These are phyloP conservation scores for Calameuta filiformis DNA, from an alignment of 2,888 invertebrate species.

Conservation along the genomic window DNA sequence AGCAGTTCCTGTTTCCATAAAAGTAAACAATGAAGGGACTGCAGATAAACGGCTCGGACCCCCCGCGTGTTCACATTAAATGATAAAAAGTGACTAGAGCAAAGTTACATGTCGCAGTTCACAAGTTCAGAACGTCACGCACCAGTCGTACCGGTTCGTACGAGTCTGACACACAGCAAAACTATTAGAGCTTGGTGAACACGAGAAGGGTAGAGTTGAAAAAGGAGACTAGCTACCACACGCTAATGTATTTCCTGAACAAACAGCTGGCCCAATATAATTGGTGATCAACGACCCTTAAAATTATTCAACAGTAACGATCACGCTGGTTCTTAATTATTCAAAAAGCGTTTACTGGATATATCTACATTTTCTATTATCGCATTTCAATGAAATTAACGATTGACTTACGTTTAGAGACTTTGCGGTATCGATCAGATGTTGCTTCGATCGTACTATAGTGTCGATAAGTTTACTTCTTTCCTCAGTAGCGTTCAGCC, in stretches of 20 bases:
- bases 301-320: background rate
- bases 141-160: conserved; percentile 41
- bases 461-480: conserved; percentile 82
- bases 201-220: background rate
- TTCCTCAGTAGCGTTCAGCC: conserved; percentile 79
- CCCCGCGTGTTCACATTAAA: background rate
- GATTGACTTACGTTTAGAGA: conserved; percentile 74
- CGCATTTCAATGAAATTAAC: background rate
- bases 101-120: background rate
- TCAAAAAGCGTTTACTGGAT: background rate
- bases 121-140: conserved; percentile 15
- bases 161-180: conserved; percentile 28
- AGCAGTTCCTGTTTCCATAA: conserved; percentile 74
- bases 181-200: background rate
- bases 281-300: background rate
- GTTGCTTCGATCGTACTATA: conserved; percentile 78
- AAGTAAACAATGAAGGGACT: conserved; percentile 19
- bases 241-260: background rate
- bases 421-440: conserved; percentile 78
- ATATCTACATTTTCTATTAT: background rate
- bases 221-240: background rate
- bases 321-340: background rate
- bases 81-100: background rate
- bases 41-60: background rate
- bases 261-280: background rate